phyloP scores from a whole-genome alignment of 2,888 invertebrate genomes.

The Agonopterix subpropinquella region DNA sequence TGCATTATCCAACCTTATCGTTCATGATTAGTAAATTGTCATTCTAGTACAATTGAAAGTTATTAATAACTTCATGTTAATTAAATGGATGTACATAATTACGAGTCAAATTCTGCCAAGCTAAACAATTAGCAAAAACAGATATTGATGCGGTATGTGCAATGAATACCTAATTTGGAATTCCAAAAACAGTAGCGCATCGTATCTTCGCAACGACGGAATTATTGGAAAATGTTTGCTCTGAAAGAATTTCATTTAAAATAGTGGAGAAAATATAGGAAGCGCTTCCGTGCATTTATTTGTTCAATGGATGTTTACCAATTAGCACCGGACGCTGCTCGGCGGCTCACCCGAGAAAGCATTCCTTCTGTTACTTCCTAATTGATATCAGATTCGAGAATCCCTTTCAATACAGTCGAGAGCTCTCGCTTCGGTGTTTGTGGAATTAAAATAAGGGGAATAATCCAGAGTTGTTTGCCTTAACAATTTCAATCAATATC shows the following conservation, averaged over 20 bases:
- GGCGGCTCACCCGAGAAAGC: constrained; percentile 24
- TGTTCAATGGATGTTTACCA: constrained; percentile 57
- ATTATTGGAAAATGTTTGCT: constrained; percentile 54
- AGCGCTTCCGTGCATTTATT: constrained; percentile 38
- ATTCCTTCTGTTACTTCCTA: constrained; percentile 30
- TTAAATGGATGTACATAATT: too few relatives aligned
- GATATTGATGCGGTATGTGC: constrained; percentile 15
- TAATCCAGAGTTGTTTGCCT: constrained; percentile 23
- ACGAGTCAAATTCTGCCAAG: too few relatives aligned
- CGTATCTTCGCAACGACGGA: constrained; percentile 36
- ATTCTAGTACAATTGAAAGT: too few relatives aligned
- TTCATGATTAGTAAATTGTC: too few relatives aligned
- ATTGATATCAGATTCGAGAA: constrained; percentile 46
- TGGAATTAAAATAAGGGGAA: constrained; percentile 15
- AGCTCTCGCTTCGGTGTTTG: constrained; percentile 10
- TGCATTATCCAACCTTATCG: too few relatives aligned
- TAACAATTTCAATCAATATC: constrained; percentile 33
- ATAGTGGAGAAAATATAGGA: constrained; percentile 40
- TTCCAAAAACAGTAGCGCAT: constrained; percentile 38
- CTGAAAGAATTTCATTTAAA: constrained; percentile 67
- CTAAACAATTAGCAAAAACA: too few relatives aligned
- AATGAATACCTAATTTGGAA: constrained; percentile 51
- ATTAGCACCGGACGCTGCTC: constrained; percentile 36
- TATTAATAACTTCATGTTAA: too few relatives aligned
- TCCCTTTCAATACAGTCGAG: constrained; percentile 20